Evolutionary conservation across 2,113 vertebrate species (phyloP).

Genomic region (Hystrix brachyura): DNA sequence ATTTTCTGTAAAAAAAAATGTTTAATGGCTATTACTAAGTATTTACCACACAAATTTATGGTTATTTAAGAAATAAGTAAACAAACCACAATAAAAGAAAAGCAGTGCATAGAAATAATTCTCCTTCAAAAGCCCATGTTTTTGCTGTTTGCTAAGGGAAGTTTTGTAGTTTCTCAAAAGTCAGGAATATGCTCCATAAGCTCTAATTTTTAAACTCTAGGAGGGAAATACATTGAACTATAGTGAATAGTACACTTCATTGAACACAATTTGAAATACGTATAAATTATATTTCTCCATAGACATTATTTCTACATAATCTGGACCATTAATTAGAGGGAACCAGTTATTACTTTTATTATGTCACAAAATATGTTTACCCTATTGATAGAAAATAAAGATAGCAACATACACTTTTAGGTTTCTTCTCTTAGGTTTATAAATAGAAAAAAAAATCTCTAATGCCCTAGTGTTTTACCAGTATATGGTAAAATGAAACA

Average conservation of each 20-base stretch:
- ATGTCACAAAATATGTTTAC: not conserved
- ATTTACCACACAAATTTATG: not conserved
- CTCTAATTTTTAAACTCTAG: not conserved
- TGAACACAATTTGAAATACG: not conserved
- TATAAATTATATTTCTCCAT: not conserved
- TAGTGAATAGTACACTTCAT: not conserved
- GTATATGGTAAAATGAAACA: not conserved
- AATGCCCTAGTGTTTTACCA: not conserved
- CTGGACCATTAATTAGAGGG: not conserved
- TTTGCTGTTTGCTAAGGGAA: not conserved
- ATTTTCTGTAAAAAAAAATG: not conserved
- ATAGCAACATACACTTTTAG: not conserved
- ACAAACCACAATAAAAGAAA: not conserved
- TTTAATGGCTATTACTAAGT: not conserved
- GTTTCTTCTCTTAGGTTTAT: not conserved
- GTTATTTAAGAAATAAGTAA: not conserved
- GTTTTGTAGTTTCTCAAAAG: not conserved
- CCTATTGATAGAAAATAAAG: not conserved
- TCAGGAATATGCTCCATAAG: not conserved
- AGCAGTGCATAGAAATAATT: not conserved
- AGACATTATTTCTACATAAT: not conserved
- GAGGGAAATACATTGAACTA: not conserved
- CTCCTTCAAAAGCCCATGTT: not conserved
- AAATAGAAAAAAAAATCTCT: not conserved
- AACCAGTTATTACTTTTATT: not conserved